A percentile compares a stretch with the other conserved stretches of the same genome.
These are phyloP conservation scores for Strix aluco DNA, from an alignment of 2,113 vertebrate species.

Conservation along the genomic window DNA sequence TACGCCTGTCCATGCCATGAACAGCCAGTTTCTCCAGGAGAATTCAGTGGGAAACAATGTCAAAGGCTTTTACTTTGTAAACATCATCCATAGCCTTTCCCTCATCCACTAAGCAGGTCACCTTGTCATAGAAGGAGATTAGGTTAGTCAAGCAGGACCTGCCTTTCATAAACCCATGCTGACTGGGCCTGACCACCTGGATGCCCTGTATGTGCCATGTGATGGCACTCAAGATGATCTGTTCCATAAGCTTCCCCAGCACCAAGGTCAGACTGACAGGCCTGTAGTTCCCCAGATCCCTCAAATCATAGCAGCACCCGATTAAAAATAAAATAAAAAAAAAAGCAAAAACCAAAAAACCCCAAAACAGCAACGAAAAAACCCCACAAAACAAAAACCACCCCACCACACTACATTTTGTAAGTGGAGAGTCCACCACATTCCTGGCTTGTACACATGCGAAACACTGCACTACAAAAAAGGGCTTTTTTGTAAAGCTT, in stretches of 20 bases:
- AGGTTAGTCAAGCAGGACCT: neutral
- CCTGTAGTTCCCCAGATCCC: neutral
- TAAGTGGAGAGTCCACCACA: neutral
- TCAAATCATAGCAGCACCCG: neutral
- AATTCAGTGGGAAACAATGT: neutral
- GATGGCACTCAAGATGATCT: neutral
- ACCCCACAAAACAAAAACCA: neutral
- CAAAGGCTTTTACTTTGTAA: neutral
- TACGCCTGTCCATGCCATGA: accelerated
- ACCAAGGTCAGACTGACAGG: neutral
- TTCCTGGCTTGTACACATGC: neutral
- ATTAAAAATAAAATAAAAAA: neutral
- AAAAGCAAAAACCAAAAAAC: neutral
- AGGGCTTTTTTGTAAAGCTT: neutral
- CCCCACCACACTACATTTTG: neutral
- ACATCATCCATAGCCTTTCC: neutral
- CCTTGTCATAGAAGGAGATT: neutral
- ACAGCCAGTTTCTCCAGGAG: neutral
- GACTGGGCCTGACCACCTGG: neutral
- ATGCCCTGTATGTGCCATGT: neutral
- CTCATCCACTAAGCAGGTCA: neutral
- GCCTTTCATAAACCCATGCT: neutral
- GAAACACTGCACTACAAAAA: neutral
- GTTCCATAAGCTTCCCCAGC: neutral
- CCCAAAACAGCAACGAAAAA: neutral